Evolutionary conservation across 2,888 invertebrate genomes (phyloP), one percentile per base, ranked within the genome.

Genomic region (Xestia sexstrigata): DNA sequence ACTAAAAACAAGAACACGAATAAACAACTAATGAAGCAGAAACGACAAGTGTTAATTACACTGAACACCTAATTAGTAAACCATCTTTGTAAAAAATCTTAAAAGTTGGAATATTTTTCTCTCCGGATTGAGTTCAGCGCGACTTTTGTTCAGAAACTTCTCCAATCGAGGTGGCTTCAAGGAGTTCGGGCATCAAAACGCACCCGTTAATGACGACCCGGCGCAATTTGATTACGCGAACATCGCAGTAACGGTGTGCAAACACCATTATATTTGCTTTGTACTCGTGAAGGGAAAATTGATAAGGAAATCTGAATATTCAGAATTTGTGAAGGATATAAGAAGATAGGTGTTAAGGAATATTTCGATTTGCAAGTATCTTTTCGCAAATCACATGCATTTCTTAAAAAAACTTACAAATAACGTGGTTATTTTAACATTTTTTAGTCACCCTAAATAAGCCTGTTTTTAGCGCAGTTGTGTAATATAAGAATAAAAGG

Each of bases 221-320:
- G 20, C 55, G 23, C 84, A 49, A 81, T 79, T 74, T 68, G 70
- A 84, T 84, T 81, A 79, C 68, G 63, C 42, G 70, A 65, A 76
- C 63, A 74, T 52, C 55, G 45, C 49, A 52, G 63, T 20, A 30
- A 58, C 58, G 67, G 67, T 77, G 62, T 63, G 63, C 69, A 71
- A 76, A 76, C n/a, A 81, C 58, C 47, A 72, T 78, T 77, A 9
- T 62, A 39, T 55, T 69, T 35, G 15, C 39, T 74, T 67, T 58
- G 15, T 52, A 71, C 47, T 74, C 62, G 5, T 45, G 68, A 20
- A 7, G 45, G 2, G 26, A 45, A 67, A 52, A 45, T 26, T 67
- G 17, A 30, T 30, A n/a, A 26, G 11, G 23, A 62, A 68, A 35
- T 60, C 26, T 20, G 52, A 71, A n/a, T 45, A 52, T 47, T 55